Conservation (phyloP, 2,888 invertebrate species). For the Xanthostigma xanthostigma region DNA sequence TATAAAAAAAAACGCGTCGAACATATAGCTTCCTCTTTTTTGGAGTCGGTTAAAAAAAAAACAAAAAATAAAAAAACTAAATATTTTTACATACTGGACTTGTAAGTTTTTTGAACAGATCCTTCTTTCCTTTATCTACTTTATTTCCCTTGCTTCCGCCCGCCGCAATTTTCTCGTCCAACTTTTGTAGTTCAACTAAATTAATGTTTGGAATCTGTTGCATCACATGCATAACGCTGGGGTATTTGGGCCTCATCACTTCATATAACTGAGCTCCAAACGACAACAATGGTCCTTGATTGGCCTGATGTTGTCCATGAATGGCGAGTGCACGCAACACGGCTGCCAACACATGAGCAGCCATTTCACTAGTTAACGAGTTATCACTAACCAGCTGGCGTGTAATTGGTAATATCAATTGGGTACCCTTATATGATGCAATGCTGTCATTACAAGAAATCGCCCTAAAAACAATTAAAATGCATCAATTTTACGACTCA, state of each 20-base stretch:
- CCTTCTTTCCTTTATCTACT: constrained; percentile 80
- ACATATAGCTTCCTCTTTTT: too few species aligned
- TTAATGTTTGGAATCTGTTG: constrained; percentile 73
- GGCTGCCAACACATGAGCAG: constrained; percentile 58
- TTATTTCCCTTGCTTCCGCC: constrained; percentile 56
- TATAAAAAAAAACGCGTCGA: too few species aligned
- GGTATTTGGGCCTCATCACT: constrained; percentile 59
- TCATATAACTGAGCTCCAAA: constrained; percentile 80
- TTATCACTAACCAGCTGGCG: constrained; percentile 47
- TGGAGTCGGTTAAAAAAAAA: too few species aligned
- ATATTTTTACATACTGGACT: constrained; percentile 40
- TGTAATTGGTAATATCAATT: constrained; percentile 55
- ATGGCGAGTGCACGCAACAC: constrained; percentile 66
- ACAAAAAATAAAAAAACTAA: background rate
- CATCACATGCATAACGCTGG: constrained; percentile 49
- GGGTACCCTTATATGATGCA: constrained; percentile 65
- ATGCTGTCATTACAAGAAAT: constrained; percentile 80
- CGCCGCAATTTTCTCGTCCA: constrained; percentile 67
- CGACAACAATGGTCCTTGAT: constrained; percentile 64
- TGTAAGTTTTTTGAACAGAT: constrained; percentile 79
- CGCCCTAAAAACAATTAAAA: constrained; percentile 28
- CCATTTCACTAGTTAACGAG: constrained; percentile 48
- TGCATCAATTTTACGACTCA: too few species aligned
- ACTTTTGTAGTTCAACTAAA: constrained; percentile 62
- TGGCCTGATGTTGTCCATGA: constrained; percentile 83